phyloP scores from a whole-genome alignment of 2,888 invertebrate genomes.

The Himalopsyche tibetana region DNA sequence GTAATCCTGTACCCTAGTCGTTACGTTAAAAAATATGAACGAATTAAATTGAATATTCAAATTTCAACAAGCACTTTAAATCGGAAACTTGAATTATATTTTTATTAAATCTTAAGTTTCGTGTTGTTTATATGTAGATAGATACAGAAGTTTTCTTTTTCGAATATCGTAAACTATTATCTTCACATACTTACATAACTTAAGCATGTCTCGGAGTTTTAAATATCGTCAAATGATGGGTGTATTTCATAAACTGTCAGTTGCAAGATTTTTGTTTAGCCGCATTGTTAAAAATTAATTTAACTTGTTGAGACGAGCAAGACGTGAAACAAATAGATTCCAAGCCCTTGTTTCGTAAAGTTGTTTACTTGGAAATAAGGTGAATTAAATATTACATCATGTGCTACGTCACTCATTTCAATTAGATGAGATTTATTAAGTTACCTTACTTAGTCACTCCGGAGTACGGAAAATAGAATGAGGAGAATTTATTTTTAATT shows the following conservation, averaged over 20 bases:
- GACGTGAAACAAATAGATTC: background rate
- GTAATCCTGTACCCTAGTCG: too few species aligned
- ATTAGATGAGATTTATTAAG: background rate
- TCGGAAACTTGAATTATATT: too few species aligned
- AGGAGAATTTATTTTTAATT: too few species aligned
- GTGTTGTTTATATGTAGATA: too few species aligned
- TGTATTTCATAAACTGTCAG: slow-evolving; percentile 25
- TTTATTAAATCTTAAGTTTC: too few species aligned
- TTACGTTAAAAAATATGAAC: too few species aligned
- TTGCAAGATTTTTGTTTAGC: slow-evolving; percentile 39
- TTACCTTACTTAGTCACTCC: background rate
- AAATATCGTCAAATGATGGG: background rate
- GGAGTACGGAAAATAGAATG: too few species aligned
- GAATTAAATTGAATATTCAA: too few species aligned
- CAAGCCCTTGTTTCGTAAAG: background rate
- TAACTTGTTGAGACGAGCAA: slow-evolving; percentile 23
- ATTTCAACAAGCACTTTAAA: too few species aligned
- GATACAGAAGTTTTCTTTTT: too few species aligned
- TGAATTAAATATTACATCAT: slow-evolving; percentile 12
- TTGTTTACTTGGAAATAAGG: background rate
- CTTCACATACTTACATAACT: too few species aligned
- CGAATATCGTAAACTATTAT: too few species aligned
- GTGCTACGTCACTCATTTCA: background rate
- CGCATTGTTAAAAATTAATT: slow-evolving; percentile 8
- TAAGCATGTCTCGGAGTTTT: background rate